Base-by-base conservation (phyloP, 2,888 invertebrate species). In the Hanleya hanleyi region DNA sequence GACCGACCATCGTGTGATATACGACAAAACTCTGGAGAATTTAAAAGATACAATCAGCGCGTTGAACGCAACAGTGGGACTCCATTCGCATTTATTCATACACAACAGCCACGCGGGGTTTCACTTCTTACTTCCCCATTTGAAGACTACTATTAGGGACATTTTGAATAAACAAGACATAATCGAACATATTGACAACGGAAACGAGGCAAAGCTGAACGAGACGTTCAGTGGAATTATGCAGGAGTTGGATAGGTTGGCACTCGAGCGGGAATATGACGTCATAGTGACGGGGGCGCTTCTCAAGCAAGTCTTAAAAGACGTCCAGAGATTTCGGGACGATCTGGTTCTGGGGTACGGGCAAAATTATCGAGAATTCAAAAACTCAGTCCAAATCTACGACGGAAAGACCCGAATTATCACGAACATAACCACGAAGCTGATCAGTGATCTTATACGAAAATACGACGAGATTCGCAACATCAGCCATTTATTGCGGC, bases 291-390 rank as follows among this genome's bases (percentile, higher is more conserved):
- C 64, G 18, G 64, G 64, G 18, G 29, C 37, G 36, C 29, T 64
- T 35, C 38, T 64, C 1, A 18, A 64, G 29, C 64, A 64, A 26
- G 36, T 64, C 12, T 15, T 18, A 7, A 37, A 64, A 18, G 38
- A 64, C 18, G 64, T 64, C 9, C 29, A 64, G 38, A 1, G 64
- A 37, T 64, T 64, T 29, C 35, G 38, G 2, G 38, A 37, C 35
- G 64, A 64, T 26, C 35, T 64, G 18, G 37, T 64, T 64, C n/a
- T 37, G 37, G 64, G 64, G 15, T 64, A 64, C n/a, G 64, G 64
- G n/a, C 64, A 64, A n/a, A 37, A 64, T 9, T 64, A 64, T 35
- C 35, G 26, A 15, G 64, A 64, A 64, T 64, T 64, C 35, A 64
- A 37, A 35, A 64, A n/a, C 35, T 15, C 35, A 12, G 18, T 37